Evolutionary conservation across 35 echinoderm and acorn worm species (phyloP).

Genomic region (Nesometra sesokonis): DNA sequence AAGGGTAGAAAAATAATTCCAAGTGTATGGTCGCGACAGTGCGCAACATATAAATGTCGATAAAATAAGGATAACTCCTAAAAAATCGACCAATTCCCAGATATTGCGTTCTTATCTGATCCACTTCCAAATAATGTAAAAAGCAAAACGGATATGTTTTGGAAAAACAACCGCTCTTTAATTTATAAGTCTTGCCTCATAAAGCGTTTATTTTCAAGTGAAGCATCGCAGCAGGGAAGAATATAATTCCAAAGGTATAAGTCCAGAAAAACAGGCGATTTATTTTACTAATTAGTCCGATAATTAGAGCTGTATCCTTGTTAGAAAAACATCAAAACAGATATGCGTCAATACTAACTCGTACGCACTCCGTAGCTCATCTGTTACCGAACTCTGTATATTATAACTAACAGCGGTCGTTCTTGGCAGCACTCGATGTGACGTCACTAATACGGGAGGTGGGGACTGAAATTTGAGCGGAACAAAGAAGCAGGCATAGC

Average conservation of each 20-base stretch:
- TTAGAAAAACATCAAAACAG: neutral
- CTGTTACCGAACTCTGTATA: neutral
- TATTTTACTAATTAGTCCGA: neutral
- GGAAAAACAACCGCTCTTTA: neutral
- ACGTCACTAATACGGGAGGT: neutral
- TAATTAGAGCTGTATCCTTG: neutral
- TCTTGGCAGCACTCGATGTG: neutral
- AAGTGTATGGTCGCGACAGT: neutral
- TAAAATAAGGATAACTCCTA: neutral
- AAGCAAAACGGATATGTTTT: neutral
- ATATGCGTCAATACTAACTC: neutral
- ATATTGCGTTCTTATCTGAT: too few species aligned
- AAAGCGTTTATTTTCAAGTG: neutral
- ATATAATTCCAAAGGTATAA: neutral
- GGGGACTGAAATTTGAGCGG: neutral
- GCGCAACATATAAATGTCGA: neutral
- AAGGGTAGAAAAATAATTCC: neutral
- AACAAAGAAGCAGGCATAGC: neutral
- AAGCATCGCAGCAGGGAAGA: neutral
- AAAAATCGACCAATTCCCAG: neutral
- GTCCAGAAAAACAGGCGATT: neutral
- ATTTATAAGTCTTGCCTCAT: neutral
- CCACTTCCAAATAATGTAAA: neutral
- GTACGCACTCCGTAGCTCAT: neutral
- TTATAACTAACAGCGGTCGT: neutral